These are phyloP conservation scores for Sebastolobus alascanus DNA, from an alignment of 2,797 vertebrate genomes.

Conservation along the genomic window DNA sequence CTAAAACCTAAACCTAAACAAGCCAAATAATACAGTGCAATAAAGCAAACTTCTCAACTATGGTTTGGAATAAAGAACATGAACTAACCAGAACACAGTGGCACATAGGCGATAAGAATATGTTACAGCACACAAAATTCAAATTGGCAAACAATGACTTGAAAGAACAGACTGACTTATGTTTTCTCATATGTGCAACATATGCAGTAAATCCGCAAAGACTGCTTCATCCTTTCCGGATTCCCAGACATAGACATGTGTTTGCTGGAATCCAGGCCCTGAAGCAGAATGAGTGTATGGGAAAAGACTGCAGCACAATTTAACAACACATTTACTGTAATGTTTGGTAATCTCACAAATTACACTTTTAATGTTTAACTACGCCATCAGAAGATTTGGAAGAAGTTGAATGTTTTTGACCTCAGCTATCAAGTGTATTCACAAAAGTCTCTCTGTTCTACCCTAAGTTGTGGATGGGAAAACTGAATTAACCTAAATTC, in stretches of 20 bases:
- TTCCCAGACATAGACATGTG: not conserved
- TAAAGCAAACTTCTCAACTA: not conserved
- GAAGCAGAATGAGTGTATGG: slow-evolving; percentile 9
- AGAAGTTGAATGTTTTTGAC: not conserved
- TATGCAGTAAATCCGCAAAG: not conserved
- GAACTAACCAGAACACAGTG: not conserved
- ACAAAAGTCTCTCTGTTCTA: not conserved
- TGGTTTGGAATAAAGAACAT: not conserved
- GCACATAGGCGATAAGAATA: not conserved
- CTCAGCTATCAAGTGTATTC: not conserved
- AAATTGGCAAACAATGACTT: slow-evolving; percentile 11
- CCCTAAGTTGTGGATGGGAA: not conserved
- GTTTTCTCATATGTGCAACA: not conserved
- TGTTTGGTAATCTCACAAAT: slow-evolving; percentile 3
- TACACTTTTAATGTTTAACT: not conserved
- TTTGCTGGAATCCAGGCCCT: not conserved
- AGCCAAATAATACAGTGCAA: not conserved
- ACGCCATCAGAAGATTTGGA: not conserved
- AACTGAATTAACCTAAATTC: not conserved
- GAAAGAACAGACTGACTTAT: not conserved
- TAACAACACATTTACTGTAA: not conserved
- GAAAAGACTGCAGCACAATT: not conserved
- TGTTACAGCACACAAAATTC: not conserved
- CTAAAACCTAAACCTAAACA: slow-evolving; percentile 1
- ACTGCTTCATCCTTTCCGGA: not conserved